Evolutionary conservation across 2,113 vertebrate species (phyloP).

Genomic region (Gallinago jamesoni): DNA sequence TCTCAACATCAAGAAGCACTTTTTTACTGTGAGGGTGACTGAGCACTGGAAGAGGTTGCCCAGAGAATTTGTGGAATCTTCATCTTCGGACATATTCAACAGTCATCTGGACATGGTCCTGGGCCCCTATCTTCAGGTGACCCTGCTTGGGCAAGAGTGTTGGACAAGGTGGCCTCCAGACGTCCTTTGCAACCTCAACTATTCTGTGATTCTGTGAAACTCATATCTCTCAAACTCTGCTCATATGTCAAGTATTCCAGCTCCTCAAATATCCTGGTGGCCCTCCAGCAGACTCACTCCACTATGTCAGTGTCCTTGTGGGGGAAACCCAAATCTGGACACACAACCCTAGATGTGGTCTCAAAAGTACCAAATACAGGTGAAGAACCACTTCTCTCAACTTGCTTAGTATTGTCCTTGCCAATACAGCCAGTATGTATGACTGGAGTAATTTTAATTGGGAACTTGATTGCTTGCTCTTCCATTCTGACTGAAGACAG

Average conservation of each 20-base stretch:
- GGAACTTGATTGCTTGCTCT: neutral
- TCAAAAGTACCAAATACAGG: neutral
- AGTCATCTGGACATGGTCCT: neutral
- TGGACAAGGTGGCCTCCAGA: neutral
- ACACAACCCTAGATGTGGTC: neutral
- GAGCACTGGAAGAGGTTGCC: neutral
- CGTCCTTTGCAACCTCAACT: neutral
- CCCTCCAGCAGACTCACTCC: neutral
- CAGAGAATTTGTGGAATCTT: neutral
- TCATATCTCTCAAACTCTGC: neutral
- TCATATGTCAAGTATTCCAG: accelerated
- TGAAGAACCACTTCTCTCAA: neutral
- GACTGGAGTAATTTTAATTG: neutral
- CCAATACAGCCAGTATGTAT: no score
- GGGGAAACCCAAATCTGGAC: neutral
- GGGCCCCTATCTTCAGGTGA: neutral
- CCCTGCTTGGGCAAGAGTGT: neutral
- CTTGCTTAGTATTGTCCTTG: accelerated
- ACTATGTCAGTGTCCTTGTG: neutral
- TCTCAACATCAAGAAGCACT: neutral
- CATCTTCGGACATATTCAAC: neutral
- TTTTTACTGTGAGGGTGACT: neutral
- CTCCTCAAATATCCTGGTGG: neutral
- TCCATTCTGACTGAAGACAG: neutral
- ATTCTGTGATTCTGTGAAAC: neutral